These are phyloP conservation scores for Micoletzkya japonica DNA, from an alignment of 2,888 invertebrate species.

Conservation along the genomic window DNA sequence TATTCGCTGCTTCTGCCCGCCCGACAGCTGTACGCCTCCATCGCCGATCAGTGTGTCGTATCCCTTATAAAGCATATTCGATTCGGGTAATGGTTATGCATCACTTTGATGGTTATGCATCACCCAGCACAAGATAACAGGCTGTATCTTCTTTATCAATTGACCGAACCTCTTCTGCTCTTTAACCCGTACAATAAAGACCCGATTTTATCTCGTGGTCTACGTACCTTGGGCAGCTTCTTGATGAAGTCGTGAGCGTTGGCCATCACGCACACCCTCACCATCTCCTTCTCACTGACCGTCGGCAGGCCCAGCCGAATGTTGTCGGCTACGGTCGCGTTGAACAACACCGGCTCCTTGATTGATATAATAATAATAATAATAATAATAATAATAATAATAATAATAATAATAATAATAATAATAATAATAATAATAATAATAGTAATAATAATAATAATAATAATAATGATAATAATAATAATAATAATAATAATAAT, in stretches of 20 bases:
- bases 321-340: constrained; percentile 49
- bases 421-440: too few relatives aligned
- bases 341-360: constrained; percentile 53
- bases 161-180: background rate
- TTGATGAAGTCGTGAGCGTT: constrained; percentile 58
- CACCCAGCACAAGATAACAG: too few relatives aligned
- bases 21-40: constrained; percentile 57
- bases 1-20: constrained; percentile 57
- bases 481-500: background rate
- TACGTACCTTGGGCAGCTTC: constrained; percentile 43
- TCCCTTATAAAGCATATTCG: too few relatives aligned
- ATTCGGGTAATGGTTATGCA: background rate
- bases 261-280: constrained; percentile 53
- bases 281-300: constrained; percentile 45
- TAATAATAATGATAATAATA: too few relatives aligned
- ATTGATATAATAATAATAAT: too few relatives aligned
- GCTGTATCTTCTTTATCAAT: too few relatives aligned
- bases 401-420: too few relatives aligned
- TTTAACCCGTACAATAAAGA: background rate
- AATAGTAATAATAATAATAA: too few relatives aligned
- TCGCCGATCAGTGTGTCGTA: constrained; percentile 59
- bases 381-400: background rate
- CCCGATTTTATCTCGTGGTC: background rate
- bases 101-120: too few relatives aligned
- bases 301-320: constrained; percentile 44